Base-by-base conservation (phyloP, 2,797 vertebrate genomes). In the Lindbergichthys nudifrons region DNA sequence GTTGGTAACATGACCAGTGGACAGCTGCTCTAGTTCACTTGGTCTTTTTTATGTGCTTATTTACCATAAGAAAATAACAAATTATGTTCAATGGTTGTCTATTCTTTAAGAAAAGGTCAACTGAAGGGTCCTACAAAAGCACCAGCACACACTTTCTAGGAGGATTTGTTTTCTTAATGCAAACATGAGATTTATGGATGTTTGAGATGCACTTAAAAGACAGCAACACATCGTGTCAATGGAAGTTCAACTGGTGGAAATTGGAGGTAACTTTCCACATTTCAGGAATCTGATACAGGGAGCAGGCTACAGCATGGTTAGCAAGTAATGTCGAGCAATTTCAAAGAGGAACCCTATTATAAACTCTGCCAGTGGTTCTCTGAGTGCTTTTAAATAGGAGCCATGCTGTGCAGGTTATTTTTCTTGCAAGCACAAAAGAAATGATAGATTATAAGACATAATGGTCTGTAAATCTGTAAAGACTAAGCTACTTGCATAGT, bases 231-330 rank as follows among this genome's bases (percentile, higher is more conserved):
- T 64, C 36, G 69, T 80, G 80, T 84, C 83, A 82, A 12, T 75
- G 21, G 11, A 79, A 88, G 82, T 81, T 83, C 71, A 87, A 52
- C 68, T 65, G 23, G 46, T 86, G 80, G 74, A 89, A 84, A 83
- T 78, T 59, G 54, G 62, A 85, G 60, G 60, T 58, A 74, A 65
- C n/a, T 65, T 87, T 88, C 77, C 70, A 83, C 70, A 81, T 79
- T 80, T 52, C 54, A 59, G 73, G 54, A 69, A 85, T 80, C 23
- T 69, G 75, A 87, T 81, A 82, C 51, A 39, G 47, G 58, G 53
- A 80, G 53, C 76, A 82, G 80, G 71, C 71, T 77, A 30, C 66
- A 81, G 71, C 50, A 75, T 47, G 81, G 84, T 85, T 84, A 77
- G 70, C 54, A 59, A 77, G 75, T 74, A 48, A 80, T 69, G 64